Evolutionary conservation across 2,113 vertebrate genomes (phyloP).

Genomic region (Vulpes lagopus): DNA sequence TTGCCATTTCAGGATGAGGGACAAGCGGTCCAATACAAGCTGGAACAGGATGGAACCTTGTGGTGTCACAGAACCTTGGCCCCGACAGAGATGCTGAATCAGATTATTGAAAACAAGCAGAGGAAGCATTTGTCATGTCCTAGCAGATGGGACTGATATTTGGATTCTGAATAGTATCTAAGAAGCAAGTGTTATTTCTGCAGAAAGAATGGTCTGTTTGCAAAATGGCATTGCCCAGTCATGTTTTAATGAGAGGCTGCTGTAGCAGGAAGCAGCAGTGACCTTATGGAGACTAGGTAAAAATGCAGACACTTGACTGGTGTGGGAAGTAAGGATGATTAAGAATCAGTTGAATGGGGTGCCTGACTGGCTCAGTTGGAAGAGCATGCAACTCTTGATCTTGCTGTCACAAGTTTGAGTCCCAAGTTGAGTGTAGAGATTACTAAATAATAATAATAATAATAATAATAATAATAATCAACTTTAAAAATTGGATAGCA

Average conservation of each 20-base stretch:
- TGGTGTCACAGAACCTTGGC: background rate
- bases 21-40: background rate
- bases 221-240: background rate
- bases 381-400: background rate
- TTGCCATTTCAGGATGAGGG: background rate
- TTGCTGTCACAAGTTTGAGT: background rate
- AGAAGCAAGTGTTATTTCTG: slow-evolving; percentile 13
- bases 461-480: background rate
- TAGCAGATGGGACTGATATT: background rate
- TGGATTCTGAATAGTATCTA: background rate
- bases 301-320: background rate
- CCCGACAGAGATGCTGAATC: background rate
- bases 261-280: background rate
- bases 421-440: background rate
- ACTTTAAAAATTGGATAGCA: background rate
- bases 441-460: background rate
- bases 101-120: background rate
- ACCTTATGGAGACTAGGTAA: background rate
- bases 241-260: background rate
- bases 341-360: background rate
- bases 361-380: background rate
- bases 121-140: background rate
- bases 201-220: background rate
- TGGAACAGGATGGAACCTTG: background rate
- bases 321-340: background rate